phyloP scores from a whole-genome alignment of 2,113 vertebrate genomes.

The Hipposideros armiger region DNA sequence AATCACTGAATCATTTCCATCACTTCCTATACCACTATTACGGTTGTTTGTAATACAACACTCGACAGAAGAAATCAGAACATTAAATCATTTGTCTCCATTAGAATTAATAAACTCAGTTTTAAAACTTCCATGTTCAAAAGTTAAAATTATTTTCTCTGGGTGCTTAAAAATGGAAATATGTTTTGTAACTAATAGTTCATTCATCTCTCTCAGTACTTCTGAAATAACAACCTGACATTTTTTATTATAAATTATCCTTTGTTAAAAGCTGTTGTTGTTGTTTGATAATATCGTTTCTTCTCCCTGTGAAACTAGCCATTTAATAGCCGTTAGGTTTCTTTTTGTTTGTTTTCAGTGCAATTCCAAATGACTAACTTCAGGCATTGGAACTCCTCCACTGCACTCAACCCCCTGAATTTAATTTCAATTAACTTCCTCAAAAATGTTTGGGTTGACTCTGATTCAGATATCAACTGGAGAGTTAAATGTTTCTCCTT shows the following conservation, averaged over 20 bases:
- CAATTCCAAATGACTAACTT: conserved; percentile 68
- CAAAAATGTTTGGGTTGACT: conserved; percentile 18
- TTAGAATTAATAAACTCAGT: conserved; percentile 6
- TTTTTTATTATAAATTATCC: conserved; percentile 67
- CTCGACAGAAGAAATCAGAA: background rate
- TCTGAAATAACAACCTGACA: conserved; percentile 47
- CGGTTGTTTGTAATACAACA: background rate
- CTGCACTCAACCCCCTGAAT: conserved; percentile 25
- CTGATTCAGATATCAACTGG: conserved; percentile 31
- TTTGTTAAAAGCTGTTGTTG: conserved; percentile 64
- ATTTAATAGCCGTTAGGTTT: conserved; percentile 71
- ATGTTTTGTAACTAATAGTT: conserved; percentile 57
- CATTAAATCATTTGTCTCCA: conserved; percentile 33
- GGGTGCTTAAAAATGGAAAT: conserved; percentile 48
- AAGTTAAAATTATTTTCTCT: conserved; percentile 54
- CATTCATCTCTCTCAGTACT: conserved; percentile 44
- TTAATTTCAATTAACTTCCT: conserved; percentile 46
- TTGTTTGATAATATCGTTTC: conserved; percentile 67
- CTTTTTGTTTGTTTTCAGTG: conserved; percentile 74
- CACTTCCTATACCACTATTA: background rate
- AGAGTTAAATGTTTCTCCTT: conserved; percentile 24
- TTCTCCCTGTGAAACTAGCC: conserved; percentile 69
- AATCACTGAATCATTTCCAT: conserved; percentile 16
- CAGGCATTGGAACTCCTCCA: conserved; percentile 17
- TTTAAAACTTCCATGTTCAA: background rate